These are phyloP conservation scores for Tichodroma muraria DNA, from an alignment of 2,113 vertebrate genomes.

Conservation along the genomic window DNA sequence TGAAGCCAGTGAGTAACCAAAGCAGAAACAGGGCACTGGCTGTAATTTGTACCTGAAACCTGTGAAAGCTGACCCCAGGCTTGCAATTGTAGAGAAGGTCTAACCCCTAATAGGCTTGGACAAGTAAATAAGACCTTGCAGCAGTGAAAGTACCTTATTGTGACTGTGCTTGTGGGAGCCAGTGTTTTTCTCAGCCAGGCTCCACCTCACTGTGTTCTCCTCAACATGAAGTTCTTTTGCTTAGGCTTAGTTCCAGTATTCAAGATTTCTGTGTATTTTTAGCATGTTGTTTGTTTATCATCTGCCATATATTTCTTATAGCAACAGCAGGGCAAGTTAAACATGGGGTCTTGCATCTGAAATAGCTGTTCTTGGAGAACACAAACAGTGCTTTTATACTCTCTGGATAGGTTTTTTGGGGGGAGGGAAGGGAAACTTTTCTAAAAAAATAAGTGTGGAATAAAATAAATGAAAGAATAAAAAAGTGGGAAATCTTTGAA, in stretches of 20 bases:
- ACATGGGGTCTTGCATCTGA: background rate
- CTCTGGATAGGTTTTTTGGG: background rate
- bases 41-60: background rate
- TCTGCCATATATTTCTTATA: background rate
- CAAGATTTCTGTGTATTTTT: constrained; percentile 28
- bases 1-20: background rate
- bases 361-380: background rate
- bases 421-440: background rate
- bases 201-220: background rate
- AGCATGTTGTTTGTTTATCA: constrained; percentile 13
- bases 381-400: background rate
- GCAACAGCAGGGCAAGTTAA: background rate
- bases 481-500: background rate
- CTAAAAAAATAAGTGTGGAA: background rate
- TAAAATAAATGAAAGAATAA: background rate
- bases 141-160: background rate
- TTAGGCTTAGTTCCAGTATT: background rate
- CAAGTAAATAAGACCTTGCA: constrained; percentile 3
- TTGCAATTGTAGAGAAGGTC: background rate
- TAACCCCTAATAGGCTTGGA: constrained; percentile 8
- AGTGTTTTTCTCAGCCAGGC: background rate
- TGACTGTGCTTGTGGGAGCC: background rate
- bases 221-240: background rate
- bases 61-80: constrained; percentile 14
- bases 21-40: background rate